Evolutionary conservation across 2,888 invertebrate species (phyloP).

Genomic region (Cyaniris semiargus): DNA sequence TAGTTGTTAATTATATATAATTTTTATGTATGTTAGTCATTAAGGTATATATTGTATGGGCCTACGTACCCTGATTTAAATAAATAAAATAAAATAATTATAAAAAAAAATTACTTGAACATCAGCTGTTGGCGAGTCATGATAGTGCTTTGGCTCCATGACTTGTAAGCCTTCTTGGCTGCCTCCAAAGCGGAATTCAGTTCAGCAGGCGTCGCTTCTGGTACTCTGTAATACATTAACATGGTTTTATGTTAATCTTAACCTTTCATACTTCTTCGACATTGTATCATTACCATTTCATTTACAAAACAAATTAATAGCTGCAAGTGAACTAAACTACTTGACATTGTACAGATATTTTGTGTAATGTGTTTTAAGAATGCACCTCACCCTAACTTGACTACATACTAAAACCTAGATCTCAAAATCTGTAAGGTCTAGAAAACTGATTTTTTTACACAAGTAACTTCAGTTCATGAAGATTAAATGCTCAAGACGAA

Average conservation of each 20-base stretch:
- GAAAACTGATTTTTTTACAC: too few species aligned
- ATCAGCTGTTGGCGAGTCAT: conserved; percentile 95
- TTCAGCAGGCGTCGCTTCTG: conserved; percentile 92
- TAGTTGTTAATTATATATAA: too few species aligned
- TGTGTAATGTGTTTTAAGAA: too few species aligned
- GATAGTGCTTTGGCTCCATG: conserved; percentile 95
- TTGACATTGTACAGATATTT: not conserved
- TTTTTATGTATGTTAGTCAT: too few species aligned
- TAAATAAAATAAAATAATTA: too few species aligned
- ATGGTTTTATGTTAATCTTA: conserved; percentile 33
- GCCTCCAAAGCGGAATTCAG: conserved; percentile 94
- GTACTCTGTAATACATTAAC: conserved; percentile 82
- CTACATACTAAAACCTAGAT: too few species aligned
- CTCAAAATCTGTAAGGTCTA: too few species aligned
- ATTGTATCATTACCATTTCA: conserved; percentile 9
- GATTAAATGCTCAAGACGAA: too few species aligned
- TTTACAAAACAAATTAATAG: conserved; percentile 23
- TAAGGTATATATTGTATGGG: too few species aligned
- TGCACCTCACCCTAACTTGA: too few species aligned
- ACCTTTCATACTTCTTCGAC: not conserved
- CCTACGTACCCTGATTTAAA: too few species aligned
- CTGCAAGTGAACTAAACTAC: not conserved
- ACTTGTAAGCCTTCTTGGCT: conserved; percentile 87
- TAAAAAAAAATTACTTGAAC: conserved; percentile 82
- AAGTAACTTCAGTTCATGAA: too few species aligned